phyloP scores from a whole-genome alignment of 2,797 vertebrate species.

The Orestias chungarensis region DNA sequence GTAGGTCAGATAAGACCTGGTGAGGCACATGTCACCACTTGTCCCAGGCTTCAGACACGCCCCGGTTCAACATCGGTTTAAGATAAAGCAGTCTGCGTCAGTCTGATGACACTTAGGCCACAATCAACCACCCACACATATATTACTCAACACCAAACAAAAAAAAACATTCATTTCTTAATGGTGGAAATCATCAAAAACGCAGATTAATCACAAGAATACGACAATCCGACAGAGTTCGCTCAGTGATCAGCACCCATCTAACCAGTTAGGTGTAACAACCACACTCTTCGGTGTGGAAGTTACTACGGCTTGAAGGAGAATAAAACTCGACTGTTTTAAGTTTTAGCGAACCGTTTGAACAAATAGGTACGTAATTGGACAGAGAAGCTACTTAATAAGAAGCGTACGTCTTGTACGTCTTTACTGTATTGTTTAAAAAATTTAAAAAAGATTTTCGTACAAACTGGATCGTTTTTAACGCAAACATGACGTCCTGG shows the following conservation, averaged over 20 bases:
- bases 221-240: too few relatives aligned
- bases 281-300: background rate
- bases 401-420: too few relatives aligned
- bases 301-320: background rate
- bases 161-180: background rate
- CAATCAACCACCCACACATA: background rate
- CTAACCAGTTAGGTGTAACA: background rate
- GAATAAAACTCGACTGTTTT: background rate
- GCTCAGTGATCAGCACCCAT: background rate
- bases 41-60: conserved; percentile 53
- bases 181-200: background rate
- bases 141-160: conserved; percentile 1
- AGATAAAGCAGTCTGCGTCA: conserved; percentile 43
- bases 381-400: background rate
- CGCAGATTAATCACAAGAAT: background rate
- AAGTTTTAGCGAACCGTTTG: background rate
- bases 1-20: conserved; percentile 54
- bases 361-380: too few relatives aligned
- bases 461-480: too few relatives aligned
- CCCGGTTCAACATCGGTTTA: conserved; percentile 73
- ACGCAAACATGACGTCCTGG: too few relatives aligned
- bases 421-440: too few relatives aligned
- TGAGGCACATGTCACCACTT: conserved; percentile 69
- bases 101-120: conserved; percentile 27
- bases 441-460: too few relatives aligned